These are phyloP conservation scores for Lipophrys pholis DNA, from an alignment of 2,113 vertebrate genomes.

Conservation along the genomic window DNA sequence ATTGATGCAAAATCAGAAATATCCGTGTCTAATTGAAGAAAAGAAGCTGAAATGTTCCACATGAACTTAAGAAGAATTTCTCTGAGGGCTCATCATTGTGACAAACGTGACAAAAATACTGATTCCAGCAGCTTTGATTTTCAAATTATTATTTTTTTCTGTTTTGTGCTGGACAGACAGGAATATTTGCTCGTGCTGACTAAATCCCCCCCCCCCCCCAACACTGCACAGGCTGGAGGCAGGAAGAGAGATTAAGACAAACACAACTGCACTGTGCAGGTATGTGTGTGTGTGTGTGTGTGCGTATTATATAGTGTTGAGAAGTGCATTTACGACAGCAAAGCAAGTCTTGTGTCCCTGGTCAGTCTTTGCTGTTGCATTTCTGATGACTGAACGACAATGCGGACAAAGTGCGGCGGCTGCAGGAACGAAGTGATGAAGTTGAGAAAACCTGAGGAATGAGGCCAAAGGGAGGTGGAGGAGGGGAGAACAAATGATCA, in stretches of 20 bases:
- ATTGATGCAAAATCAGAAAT: no score
- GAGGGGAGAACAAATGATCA: not conserved
- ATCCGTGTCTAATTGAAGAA: no score
- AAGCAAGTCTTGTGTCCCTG: constrained; percentile 59
- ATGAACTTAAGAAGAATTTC: not conserved
- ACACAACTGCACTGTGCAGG: constrained; percentile 8
- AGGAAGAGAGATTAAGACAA: constrained; percentile 5
- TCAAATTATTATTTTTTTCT: not conserved
- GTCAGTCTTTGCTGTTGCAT: constrained; percentile 48
- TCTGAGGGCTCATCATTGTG: not conserved
- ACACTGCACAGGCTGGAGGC: not conserved
- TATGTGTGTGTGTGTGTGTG: constrained; percentile 3
- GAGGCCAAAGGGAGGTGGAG: constrained; percentile 7
- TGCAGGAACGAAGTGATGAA: constrained; percentile 51
- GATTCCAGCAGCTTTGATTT: not conserved
- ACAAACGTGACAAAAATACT: not conserved
- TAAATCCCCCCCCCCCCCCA: constrained; percentile 26
- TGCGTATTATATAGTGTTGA: not conserved
- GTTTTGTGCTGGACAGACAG: constrained; percentile 24
- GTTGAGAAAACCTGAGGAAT: constrained; percentile 4
- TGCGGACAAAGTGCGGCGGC: constrained; percentile 48
- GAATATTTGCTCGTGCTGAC: constrained; percentile 54
- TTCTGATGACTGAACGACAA: constrained; percentile 58
- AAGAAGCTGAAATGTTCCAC: no score
- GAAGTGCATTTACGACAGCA: constrained; percentile 43